A percentile compares a stretch with the other conserved stretches of the same genome.
Evolutionary conservation across 2,888 invertebrate genomes (phyloP).

Genomic region (Agonum fuliginosum): DNA sequence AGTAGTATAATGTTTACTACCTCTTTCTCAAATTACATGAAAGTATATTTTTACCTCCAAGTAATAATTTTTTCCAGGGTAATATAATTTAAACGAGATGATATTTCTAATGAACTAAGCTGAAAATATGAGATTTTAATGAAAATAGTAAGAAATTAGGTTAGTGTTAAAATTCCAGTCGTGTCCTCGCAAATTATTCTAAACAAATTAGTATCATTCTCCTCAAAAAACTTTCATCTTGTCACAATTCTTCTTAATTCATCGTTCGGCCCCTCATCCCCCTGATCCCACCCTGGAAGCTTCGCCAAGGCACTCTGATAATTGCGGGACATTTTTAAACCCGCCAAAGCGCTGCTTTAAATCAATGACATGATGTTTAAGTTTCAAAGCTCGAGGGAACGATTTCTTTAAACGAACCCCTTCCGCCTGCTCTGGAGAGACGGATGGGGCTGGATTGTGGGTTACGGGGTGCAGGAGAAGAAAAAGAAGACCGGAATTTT

Average conservation of each 20-base stretch:
- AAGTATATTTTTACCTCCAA: neutral
- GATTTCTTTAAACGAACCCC: conserved; percentile 13
- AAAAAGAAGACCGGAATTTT: too few species aligned
- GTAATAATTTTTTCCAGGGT: neutral
- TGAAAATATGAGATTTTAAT: conserved; percentile 42
- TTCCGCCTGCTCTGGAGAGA: neutral
- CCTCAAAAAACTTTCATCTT: too few species aligned
- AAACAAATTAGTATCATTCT: too few species aligned
- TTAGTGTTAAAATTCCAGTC: too few species aligned
- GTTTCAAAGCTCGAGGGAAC: conserved; percentile 3
- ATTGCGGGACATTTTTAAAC: conserved; percentile 42
- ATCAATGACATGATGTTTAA: conserved; percentile 45
- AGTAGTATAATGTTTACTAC: neutral
- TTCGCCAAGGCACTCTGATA: conserved; percentile 32
- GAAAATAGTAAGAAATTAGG: too few species aligned
- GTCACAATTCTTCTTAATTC: too few species aligned
- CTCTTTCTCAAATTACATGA: neutral
- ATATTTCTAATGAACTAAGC: conserved; percentile 1
- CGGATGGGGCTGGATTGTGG: too few species aligned
- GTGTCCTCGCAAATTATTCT: too few species aligned
- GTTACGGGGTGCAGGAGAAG: too few species aligned
- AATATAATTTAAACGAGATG: conserved; percentile 31
- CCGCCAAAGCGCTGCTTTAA: conserved; percentile 25
- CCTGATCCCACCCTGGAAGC: too few species aligned
- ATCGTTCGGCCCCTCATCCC: too few species aligned